A percentile compares a stretch with the other conserved stretches of the same genome.
Evolutionary conservation across 2,797 vertebrate species (phyloP).

Genomic region (Calcarius lapponicus): DNA sequence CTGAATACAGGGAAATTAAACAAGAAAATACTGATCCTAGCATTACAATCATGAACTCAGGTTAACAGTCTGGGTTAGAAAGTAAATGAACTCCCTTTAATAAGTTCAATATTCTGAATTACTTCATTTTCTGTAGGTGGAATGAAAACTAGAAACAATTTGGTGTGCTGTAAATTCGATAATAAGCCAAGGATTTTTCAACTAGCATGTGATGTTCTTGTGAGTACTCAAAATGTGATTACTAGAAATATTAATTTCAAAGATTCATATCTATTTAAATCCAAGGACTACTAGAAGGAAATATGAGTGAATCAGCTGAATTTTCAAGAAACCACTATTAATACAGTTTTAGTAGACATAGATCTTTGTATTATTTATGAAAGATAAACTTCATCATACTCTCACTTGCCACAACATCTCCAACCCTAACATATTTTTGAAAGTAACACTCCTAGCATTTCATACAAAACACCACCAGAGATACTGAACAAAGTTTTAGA

Average conservation of each 20-base stretch:
- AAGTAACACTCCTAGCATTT: not conserved
- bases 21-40: not conserved
- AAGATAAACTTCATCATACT: not conserved
- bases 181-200: slow-evolving; percentile 10
- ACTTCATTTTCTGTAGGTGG: slow-evolving; percentile 45
- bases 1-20: not conserved
- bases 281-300: not conserved
- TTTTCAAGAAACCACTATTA: not conserved
- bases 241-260: not conserved
- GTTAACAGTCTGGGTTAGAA: slow-evolving; percentile 7
- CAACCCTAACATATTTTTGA: not conserved
- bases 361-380: not conserved
- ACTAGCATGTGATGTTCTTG: slow-evolving; percentile 16
- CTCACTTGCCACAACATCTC: not conserved
- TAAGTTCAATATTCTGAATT: slow-evolving; percentile 24
- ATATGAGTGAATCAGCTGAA: slow-evolving; percentile 2
- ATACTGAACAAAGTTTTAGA: not conserved
- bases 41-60: not conserved
- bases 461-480: not conserved
- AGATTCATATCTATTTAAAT: slow-evolving; percentile 13
- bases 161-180: not conserved
- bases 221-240: slow-evolving; percentile 34
- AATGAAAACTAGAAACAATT: slow-evolving; percentile 42
- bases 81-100: not conserved
- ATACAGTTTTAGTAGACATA: not conserved